These are phyloP conservation scores for Cherax destructor DNA, from an alignment of 1,140 invertebrate species.

Conservation along the genomic window DNA sequence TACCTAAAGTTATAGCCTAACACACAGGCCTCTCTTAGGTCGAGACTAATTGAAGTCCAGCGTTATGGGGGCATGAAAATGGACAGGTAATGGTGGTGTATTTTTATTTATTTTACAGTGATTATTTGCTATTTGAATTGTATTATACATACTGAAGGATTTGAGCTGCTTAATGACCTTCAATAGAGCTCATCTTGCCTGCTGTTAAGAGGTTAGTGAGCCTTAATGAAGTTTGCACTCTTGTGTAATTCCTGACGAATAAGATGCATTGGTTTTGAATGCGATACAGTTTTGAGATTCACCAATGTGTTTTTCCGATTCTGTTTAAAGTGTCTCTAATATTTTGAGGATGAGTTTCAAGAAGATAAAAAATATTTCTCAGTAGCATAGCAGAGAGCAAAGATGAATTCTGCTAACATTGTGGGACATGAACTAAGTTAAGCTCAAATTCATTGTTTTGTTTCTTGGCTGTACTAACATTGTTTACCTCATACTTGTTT, in stretches of 20 bases:
- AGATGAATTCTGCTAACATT: neutral
- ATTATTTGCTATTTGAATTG: slow-evolving; percentile 20
- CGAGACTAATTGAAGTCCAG: slow-evolving; percentile 60
- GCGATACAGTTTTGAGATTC: neutral
- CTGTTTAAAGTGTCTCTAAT: neutral
- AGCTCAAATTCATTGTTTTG: slow-evolving; percentile 36
- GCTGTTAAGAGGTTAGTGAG: slow-evolving; percentile 24
- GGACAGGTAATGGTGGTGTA: slow-evolving; percentile 45
- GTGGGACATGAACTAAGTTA: slow-evolving; percentile 38
- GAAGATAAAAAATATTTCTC: neutral
- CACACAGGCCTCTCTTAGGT: slow-evolving; percentile 55
- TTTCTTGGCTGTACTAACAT: slow-evolving; percentile 20
- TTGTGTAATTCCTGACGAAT: slow-evolving; percentile 18
- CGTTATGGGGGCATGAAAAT: slow-evolving; percentile 55
- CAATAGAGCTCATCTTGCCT: slow-evolving; percentile 40
- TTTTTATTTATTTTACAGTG: neutral
- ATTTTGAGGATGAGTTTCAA: slow-evolving; percentile 9
- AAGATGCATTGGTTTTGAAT: neutral
- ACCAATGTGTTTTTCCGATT: neutral
- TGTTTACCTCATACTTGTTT: neutral
- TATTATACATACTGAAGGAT: slow-evolving; percentile 16
- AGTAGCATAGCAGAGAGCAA: neutral
- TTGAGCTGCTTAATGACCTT: slow-evolving; percentile 46
- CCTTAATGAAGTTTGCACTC: slow-evolving; percentile 34
- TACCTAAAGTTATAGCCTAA: slow-evolving; percentile 43